phyloP scores from a whole-genome alignment of 2,797 vertebrate species.

The Tokudaia muenninki region DNA sequence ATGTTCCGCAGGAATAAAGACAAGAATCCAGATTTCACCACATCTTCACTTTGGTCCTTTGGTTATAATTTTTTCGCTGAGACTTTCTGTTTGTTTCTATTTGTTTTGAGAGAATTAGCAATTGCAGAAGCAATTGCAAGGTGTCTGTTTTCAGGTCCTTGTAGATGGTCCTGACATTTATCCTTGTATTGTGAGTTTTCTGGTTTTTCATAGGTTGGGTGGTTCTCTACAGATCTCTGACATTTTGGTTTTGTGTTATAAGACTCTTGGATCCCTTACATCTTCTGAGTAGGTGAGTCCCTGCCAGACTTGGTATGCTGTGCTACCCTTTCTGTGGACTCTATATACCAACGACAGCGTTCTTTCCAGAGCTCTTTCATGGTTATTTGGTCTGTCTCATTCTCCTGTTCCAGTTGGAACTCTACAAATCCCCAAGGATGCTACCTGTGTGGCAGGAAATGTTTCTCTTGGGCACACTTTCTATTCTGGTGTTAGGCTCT shows the following conservation, averaged over 20 bases:
- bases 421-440: not conserved
- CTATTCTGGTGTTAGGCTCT: not conserved
- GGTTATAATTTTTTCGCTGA: not conserved
- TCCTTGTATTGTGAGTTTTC: not conserved
- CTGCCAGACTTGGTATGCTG: not conserved
- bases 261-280: not conserved
- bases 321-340: not conserved
- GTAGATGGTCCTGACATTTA: not conserved
- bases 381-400: not conserved
- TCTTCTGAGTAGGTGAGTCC: not conserved
- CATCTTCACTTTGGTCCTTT: not conserved
- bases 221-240: not conserved
- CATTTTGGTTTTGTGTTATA: not conserved
- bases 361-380: not conserved
- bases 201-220: not conserved
- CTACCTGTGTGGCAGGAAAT: not conserved
- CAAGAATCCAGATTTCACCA: not conserved
- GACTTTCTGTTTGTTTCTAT: not conserved
- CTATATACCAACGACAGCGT: not conserved
- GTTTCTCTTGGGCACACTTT: not conserved
- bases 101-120: not conserved
- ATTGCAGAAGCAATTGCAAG: not conserved
- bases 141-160: not conserved
- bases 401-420: not conserved
- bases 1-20: not conserved